A percentile compares a stretch with the other conserved stretches of the same genome.
Conservation (phyloP, 2,113 vertebrate species). For the Sylvilagus bachmani region DNA sequence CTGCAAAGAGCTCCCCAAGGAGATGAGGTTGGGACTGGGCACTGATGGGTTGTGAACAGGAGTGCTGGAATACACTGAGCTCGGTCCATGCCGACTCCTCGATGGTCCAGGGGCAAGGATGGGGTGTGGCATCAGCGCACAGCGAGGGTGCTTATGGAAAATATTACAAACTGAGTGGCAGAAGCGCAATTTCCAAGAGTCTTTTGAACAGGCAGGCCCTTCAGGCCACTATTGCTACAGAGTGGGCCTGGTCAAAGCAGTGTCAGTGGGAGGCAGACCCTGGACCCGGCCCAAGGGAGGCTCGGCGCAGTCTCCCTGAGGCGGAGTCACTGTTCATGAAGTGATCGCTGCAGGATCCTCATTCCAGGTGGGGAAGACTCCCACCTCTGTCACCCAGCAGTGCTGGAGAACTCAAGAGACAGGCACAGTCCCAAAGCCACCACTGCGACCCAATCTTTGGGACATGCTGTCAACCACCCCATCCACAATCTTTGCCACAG, state of each 20-base stretch:
- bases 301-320: neutral
- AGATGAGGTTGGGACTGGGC: neutral
- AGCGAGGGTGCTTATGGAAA: neutral
- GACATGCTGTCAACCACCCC: too few species aligned
- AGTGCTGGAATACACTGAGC: neutral
- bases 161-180: neutral
- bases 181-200: neutral
- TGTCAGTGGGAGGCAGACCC: neutral
- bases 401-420: neutral
- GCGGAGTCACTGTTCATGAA: neutral
- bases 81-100: neutral
- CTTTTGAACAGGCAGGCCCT: neutral
- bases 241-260: neutral
- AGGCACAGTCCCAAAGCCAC: fast-evolving
- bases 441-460: too few species aligned
- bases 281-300: neutral
- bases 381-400: neutral
- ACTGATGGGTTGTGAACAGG: neutral
- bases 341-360: neutral
- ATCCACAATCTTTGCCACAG: neutral
- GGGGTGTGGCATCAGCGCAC: neutral
- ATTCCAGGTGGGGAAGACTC: neutral
- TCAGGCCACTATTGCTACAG: neutral
- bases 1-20: neutral
- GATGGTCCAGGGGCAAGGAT: neutral